Evolutionary conservation across 2,113 vertebrate genomes (phyloP).

Genomic region (Neogobius melanostomus): DNA sequence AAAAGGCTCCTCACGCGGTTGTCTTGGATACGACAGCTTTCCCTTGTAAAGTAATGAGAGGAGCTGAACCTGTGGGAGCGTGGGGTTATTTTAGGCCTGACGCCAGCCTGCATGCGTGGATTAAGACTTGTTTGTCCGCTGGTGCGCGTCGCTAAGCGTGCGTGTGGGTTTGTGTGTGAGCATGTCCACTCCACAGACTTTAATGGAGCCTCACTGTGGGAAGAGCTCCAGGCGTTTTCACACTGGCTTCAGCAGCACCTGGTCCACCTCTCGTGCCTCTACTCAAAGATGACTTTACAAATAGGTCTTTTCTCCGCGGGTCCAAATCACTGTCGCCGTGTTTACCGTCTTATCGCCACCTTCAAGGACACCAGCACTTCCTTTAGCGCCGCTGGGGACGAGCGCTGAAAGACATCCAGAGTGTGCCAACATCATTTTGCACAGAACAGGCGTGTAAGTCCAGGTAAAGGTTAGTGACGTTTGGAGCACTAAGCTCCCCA

Average conservation of each 20-base stretch:
- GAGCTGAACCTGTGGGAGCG: conserved; percentile 73
- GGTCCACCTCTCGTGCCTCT: conserved; percentile 22
- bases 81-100: conserved; percentile 76
- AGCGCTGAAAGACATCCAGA: background rate
- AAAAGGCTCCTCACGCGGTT: conserved; percentile 65
- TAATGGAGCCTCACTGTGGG: conserved; percentile 51
- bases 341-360: background rate
- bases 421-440: background rate
- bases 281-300: background rate
- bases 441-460: background rate
- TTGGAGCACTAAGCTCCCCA: background rate
- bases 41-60: conserved; percentile 75
- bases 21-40: conserved; percentile 80
- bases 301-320: background rate
- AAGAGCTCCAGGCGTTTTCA: conserved; percentile 48
- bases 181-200: conserved; percentile 38
- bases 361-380: conserved; percentile 7
- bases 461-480: background rate
- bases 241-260: conserved; percentile 46
- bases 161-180: conserved; percentile 16
- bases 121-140: conserved; percentile 57
- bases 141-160: conserved; percentile 24
- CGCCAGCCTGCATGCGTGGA: conserved; percentile 67
- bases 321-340: conserved; percentile 10
- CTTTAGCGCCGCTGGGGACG: background rate